A percentile compares a stretch with the other conserved stretches of the same genome.
Evolutionary conservation across 2,797 vertebrate species (phyloP).

Genomic region (Pseudotriccus pelzelni): DNA sequence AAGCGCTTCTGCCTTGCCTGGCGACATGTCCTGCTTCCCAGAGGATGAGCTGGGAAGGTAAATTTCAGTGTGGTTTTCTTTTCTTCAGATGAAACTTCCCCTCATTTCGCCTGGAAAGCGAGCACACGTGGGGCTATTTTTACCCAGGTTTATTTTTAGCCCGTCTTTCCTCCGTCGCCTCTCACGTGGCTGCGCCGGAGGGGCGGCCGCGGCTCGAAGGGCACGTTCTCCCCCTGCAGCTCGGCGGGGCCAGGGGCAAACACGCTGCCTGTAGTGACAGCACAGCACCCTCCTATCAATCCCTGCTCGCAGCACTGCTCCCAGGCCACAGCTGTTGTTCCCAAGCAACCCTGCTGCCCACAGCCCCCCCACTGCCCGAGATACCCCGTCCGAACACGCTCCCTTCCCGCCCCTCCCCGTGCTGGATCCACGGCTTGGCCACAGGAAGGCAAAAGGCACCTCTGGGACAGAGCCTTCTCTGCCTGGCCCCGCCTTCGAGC

Average conservation of each 20-base stretch:
- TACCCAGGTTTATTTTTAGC: slow-evolving; percentile 30
- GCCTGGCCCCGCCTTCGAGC: background rate
- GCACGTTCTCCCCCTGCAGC: background rate
- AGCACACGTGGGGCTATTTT: slow-evolving; percentile 32
- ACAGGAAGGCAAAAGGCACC: background rate
- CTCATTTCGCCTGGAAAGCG: background rate
- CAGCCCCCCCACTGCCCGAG: fast-evolving
- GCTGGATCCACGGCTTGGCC: background rate
- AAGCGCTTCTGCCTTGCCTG: fast-evolving
- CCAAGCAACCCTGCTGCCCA: background rate
- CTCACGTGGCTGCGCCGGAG: background rate
- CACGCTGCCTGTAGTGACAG: fast-evolving
- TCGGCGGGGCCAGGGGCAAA: background rate
- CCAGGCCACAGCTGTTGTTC: background rate
- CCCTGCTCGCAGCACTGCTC: background rate
- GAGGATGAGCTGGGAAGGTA: background rate
- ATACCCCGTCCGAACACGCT: fast-evolving
- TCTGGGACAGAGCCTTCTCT: background rate
- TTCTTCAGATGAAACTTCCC: background rate
- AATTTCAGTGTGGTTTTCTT: background rate
- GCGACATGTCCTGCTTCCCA: background rate
- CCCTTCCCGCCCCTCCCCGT: background rate
- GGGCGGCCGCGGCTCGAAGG: background rate
- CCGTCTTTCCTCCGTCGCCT: background rate
- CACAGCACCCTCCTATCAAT: fast-evolving